These are phyloP conservation scores for Mamestra brassicae DNA, from an alignment of 2,888 invertebrate species.

Conservation along the genomic window DNA sequence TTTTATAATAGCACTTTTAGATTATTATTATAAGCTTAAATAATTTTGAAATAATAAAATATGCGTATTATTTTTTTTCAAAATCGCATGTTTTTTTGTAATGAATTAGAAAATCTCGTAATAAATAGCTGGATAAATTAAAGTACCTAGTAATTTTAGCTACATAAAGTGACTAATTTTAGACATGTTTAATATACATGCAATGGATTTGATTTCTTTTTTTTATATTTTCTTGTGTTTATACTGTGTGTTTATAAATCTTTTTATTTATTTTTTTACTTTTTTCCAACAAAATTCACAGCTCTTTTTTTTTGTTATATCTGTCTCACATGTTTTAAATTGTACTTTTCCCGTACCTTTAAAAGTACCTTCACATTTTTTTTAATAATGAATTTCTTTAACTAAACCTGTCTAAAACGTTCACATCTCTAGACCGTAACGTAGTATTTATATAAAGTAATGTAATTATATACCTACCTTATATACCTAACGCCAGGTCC, in stretches of 20 bases:
- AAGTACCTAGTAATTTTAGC: constrained; percentile 55
- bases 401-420: constrained; percentile 46
- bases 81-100: constrained; percentile 56
- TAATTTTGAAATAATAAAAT: constrained; percentile 53
- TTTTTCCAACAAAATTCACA: neutral
- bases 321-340: neutral
- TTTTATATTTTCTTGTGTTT: neutral
- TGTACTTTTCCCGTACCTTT: neutral
- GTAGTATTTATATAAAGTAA: constrained; percentile 58
- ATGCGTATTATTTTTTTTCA: constrained; percentile 57
- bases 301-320: neutral
- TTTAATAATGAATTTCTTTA: neutral
- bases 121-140: constrained; percentile 46
- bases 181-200: constrained; percentile 41
- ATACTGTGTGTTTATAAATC: neutral
- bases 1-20: constrained; percentile 47
- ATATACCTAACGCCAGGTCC: constrained; percentile 28
- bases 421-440: constrained; percentile 30
- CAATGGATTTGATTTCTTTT: constrained; percentile 4
- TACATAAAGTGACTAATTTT: constrained; percentile 23
- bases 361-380: too few relatives aligned
- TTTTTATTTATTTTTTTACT: neutral
- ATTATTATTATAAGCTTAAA: constrained; percentile 40
- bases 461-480: constrained; percentile 41
- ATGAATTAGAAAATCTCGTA: constrained; percentile 41